These are phyloP conservation scores for Indicator indicator DNA, from an alignment of 2,113 vertebrate genomes.

Conservation along the genomic window DNA sequence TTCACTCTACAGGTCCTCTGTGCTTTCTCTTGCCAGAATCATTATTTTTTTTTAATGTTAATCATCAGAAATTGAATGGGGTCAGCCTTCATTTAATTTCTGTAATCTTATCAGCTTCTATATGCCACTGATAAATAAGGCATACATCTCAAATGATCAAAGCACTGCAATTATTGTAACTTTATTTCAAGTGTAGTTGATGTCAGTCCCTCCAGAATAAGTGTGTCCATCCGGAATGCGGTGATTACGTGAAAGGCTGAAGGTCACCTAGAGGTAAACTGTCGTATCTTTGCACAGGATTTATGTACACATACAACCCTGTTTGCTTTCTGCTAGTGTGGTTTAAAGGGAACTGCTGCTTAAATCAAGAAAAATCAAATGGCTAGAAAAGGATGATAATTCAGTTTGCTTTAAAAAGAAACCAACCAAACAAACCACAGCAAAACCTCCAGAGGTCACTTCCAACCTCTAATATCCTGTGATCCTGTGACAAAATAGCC, in stretches of 20 bases:
- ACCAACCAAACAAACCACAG: too few relatives aligned
- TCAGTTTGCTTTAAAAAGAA: neutral
- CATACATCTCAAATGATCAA: neutral
- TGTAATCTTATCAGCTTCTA: neutral
- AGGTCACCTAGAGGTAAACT: slow-evolving; percentile 30
- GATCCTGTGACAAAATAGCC: neutral
- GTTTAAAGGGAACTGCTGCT: neutral
- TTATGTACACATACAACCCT: neutral
- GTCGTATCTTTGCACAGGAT: neutral
- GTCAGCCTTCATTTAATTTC: neutral
- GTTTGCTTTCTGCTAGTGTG: neutral
- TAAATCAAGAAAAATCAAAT: neutral
- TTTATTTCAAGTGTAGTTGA: slow-evolving; percentile 35
- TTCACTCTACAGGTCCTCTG: neutral
- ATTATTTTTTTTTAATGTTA: neutral
- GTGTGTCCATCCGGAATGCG: slow-evolving; percentile 1
- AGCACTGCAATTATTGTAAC: slow-evolving; percentile 37
- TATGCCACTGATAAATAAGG: neutral
- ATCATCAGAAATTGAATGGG: neutral
- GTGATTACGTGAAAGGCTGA: slow-evolving; percentile 15
- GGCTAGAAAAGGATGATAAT: neutral
- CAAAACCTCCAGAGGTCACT: too few relatives aligned
- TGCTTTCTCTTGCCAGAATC: neutral
- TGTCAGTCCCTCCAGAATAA: neutral
- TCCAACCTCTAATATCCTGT: too few relatives aligned